Conservation (phyloP, 2,797 vertebrate genomes). For the Enteromius viviparus region DNA sequence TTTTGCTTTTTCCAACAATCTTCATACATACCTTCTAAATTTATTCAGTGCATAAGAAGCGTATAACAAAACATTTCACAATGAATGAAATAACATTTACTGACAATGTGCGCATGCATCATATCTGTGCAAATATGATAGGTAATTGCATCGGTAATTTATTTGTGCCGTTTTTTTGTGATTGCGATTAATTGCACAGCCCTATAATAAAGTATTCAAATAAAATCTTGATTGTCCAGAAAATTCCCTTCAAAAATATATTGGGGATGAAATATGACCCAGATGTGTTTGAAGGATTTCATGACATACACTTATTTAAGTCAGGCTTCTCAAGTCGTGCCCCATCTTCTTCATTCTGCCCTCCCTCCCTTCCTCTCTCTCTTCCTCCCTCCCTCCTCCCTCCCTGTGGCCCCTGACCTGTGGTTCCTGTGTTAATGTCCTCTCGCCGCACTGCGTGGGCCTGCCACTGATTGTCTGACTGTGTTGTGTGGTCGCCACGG, state of each 20-base stretch:
- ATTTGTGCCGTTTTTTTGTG: too few relatives aligned
- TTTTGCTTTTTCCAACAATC: too few relatives aligned
- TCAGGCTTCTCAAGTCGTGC: slow-evolving; percentile 46
- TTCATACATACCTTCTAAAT: too few relatives aligned
- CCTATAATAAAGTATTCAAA: not conserved
- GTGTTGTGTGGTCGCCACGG: slow-evolving; percentile 87
- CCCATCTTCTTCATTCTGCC: slow-evolving; percentile 37
- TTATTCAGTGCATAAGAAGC: too few relatives aligned
- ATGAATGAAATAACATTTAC: too few relatives aligned
- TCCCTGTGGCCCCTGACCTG: slow-evolving; percentile 76
- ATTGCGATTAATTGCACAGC: too few relatives aligned
- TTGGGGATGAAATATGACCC: not conserved
- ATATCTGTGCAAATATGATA: too few relatives aligned
- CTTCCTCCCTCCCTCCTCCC: slow-evolving; percentile 53
- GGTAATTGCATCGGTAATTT: too few relatives aligned
- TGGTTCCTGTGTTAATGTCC: slow-evolving; percentile 82
- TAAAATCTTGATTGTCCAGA: not conserved
- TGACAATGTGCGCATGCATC: too few relatives aligned
- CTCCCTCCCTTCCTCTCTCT: slow-evolving; percentile 22
- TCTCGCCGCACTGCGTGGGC: slow-evolving; percentile 83
- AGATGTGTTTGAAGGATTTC: not conserved
- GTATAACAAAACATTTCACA: too few relatives aligned
- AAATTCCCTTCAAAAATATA: not conserved
- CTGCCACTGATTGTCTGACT: slow-evolving; percentile 85
- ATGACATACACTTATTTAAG: not conserved